These are phyloP conservation scores for Chamaetylas fuelleborni DNA, from an alignment of 2,113 vertebrate species.

Conservation along the genomic window DNA sequence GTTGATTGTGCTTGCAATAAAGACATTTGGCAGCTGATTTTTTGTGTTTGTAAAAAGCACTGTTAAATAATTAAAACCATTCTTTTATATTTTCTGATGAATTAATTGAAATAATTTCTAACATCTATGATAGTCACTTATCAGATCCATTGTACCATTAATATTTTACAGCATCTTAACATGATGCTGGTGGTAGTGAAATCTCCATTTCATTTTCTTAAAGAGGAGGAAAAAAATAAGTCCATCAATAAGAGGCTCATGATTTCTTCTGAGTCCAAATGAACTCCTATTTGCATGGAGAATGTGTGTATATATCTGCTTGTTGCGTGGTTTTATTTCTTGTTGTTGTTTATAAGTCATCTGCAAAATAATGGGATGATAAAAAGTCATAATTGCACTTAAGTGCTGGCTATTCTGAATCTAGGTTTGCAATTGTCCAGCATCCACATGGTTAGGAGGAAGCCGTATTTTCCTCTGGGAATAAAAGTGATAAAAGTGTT, in stretches of 20 bases:
- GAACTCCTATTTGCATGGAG: neutral
- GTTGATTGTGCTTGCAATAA: constrained; percentile 46
- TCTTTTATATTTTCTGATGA: constrained; percentile 43
- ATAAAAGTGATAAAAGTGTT: constrained; percentile 15
- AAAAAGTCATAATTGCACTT: neutral
- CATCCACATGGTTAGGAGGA: neutral
- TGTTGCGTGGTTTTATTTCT: neutral
- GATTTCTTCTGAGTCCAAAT: constrained; percentile 5
- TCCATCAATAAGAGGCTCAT: neutral
- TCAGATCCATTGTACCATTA: constrained; percentile 42
- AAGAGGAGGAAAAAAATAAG: neutral
- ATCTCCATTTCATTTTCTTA: constrained; percentile 47
- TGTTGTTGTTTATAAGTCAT: neutral
- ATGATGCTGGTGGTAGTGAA: constrained; percentile 26
- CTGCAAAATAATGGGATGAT: neutral
- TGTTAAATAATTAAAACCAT: constrained; percentile 67
- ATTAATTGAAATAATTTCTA: constrained; percentile 52
- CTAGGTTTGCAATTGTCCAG: neutral
- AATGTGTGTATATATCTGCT: neutral
- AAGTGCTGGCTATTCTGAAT: constrained; percentile 9
- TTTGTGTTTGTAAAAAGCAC: constrained; percentile 41
- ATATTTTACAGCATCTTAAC: constrained; percentile 69
- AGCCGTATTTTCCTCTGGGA: neutral
- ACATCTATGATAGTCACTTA: constrained; percentile 40
- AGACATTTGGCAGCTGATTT: constrained; percentile 1